A percentile compares a stretch with the other conserved stretches of the same genome.
These are phyloP conservation scores for Gymnothorax reevesii DNA, from an alignment of 2,797 vertebrate species.

Conservation along the genomic window DNA sequence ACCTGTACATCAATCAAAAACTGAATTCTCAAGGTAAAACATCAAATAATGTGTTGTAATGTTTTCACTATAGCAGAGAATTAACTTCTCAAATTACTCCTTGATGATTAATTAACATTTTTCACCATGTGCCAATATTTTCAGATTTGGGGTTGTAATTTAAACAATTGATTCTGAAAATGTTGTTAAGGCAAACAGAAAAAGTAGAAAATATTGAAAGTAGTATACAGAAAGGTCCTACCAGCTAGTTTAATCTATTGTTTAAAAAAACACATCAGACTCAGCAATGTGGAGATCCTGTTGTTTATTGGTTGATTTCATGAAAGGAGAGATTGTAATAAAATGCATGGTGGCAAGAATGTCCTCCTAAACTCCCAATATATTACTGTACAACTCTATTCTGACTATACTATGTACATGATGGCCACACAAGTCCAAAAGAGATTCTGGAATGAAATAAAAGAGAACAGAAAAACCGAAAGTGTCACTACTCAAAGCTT, in stretches of 20 bases:
- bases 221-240: not conserved
- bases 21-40: too few relatives aligned
- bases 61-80: too few relatives aligned
- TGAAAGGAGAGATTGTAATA: conserved; percentile 42
- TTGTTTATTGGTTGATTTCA: conserved; percentile 43
- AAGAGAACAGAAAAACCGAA: conserved; percentile 36
- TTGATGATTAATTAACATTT: too few relatives aligned
- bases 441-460: conserved; percentile 27
- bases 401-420: conserved; percentile 65
- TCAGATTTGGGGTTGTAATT: too few relatives aligned
- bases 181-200: not conserved
- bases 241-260: not conserved
- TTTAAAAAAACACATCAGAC: not conserved
- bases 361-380: conserved; percentile 59
- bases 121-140: too few relatives aligned
- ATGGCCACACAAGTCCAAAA: conserved; percentile 40
- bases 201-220: not conserved
- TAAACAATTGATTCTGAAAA: too few relatives aligned
- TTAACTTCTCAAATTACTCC: too few relatives aligned
- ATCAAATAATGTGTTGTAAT: too few relatives aligned
- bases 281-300: not conserved
- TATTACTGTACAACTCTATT: conserved; percentile 74
- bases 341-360: conserved; percentile 47
- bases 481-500: conserved; percentile 46
- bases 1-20: too few relatives aligned